Percentiles rank a stretch among this genome's conserved stretches.
phyloP scores from a whole-genome alignment of 2,113 vertebrate species.

The Aspidoscelis tigris region DNA sequence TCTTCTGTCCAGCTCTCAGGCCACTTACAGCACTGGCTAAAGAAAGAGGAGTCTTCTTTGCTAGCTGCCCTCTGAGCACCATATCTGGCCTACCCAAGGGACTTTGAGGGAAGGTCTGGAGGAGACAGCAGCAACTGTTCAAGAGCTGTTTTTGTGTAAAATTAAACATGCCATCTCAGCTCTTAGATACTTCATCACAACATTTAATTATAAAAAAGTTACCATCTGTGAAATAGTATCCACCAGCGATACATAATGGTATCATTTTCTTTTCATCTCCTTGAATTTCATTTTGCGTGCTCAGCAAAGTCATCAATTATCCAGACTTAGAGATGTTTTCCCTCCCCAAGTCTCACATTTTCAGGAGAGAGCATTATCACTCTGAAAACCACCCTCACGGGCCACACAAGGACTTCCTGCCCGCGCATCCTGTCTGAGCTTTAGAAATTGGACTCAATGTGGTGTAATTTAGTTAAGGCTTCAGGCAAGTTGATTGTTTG shows the following conservation, averaged over 20 bases:
- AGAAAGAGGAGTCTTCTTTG: too few relatives aligned
- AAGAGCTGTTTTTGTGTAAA: background rate
- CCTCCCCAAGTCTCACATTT: background rate
- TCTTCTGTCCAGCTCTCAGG: too few relatives aligned
- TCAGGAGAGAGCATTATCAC: background rate
- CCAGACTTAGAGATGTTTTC: constrained; percentile 1
- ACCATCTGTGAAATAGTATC: constrained; percentile 41
- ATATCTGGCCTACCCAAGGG: background rate
- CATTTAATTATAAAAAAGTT: constrained; percentile 42
- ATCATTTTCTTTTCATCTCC: constrained; percentile 34
- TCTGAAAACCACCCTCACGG: background rate
- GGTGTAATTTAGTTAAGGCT: background rate
- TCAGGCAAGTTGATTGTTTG: background rate
- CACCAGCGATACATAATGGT: constrained; percentile 21
- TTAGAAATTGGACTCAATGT: background rate
- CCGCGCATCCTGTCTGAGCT: background rate
- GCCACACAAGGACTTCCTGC: too few relatives aligned
- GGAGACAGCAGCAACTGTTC: too few relatives aligned
- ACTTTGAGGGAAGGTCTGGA: background rate
- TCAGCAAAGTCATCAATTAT: constrained; percentile 40
- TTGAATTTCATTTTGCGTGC: constrained; percentile 35
- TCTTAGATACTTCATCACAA: constrained; percentile 37
- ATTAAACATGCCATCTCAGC: constrained; percentile 36
- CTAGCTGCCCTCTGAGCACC: too few relatives aligned
- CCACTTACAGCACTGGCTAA: too few relatives aligned